phyloP scores from a whole-genome alignment of 2,113 vertebrate genomes.

The Ctenodactylus gundi region DNA sequence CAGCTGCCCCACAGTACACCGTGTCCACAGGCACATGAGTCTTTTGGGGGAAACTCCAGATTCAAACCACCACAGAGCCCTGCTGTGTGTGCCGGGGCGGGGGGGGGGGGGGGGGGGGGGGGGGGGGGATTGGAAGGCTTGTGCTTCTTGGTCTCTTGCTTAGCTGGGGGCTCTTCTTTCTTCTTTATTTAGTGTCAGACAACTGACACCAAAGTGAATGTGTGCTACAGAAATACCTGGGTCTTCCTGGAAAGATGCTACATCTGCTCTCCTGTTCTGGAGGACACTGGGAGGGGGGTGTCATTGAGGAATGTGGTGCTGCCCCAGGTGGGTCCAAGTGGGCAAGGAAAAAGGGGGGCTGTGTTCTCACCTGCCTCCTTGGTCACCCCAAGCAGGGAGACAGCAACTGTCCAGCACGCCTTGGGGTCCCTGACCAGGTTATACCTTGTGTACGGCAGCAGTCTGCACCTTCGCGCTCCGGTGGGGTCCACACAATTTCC shows the following conservation, averaged over 20 bases:
- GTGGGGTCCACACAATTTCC: neutral
- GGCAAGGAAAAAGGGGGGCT: fast-evolving
- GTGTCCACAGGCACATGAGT: too few species aligned
- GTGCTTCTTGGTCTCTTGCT: neutral
- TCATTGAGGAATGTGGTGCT: fast-evolving
- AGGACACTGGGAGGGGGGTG: neutral
- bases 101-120: too few species aligned
- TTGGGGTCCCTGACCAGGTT: neutral
- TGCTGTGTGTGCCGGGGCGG: too few species aligned
- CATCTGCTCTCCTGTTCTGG: neutral
- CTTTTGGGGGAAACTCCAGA: too few species aligned
- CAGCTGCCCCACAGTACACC: too few species aligned
- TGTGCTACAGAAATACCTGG: fast-evolving
- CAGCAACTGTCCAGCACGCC: too few species aligned
- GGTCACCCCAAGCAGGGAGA: neutral
- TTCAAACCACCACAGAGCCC: too few species aligned
- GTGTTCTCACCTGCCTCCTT: fast-evolving
- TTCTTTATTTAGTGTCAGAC: neutral
- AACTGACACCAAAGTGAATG: fast-evolving
- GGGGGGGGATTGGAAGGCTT: fast-evolving
- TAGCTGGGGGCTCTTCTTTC: neutral
- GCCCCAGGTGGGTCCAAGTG: too few species aligned
- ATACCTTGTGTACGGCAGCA: neutral
- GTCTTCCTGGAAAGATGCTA: too few species aligned
- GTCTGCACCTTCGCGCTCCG: neutral